A percentile compares a stretch with the other conserved stretches of the same genome.
phyloP scores from a whole-genome alignment of 2,888 invertebrate genomes.

The Brenthis ino region DNA sequence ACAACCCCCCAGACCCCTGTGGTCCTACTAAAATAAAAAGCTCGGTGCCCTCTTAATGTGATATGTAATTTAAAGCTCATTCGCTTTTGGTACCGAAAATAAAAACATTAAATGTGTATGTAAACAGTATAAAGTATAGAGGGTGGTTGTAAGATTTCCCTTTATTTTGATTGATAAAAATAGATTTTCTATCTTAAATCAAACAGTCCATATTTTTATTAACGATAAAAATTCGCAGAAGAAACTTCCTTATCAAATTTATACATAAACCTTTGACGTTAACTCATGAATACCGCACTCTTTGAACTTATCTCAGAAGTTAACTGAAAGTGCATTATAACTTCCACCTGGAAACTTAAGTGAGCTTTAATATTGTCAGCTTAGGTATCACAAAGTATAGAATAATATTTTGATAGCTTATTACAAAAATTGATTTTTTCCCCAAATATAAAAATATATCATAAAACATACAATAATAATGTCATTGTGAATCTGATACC shows the following conservation, averaged over 20 bases:
- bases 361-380: conserved; percentile 45
- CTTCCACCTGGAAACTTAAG: conserved; percentile 46
- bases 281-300: conserved; percentile 36
- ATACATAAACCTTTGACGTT: conserved; percentile 25
- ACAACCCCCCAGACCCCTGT: too few species aligned
- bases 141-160: too few species aligned
- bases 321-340: conserved; percentile 54
- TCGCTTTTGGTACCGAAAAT: too few species aligned
- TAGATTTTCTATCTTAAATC: not conserved
- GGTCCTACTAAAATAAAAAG: too few species aligned
- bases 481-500: not conserved
- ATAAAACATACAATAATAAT: not conserved
- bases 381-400: conserved; percentile 42
- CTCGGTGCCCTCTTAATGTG: too few species aligned
- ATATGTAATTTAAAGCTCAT: too few species aligned
- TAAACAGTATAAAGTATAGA: not conserved
- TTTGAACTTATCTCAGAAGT: conserved; percentile 48
- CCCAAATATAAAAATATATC: not conserved
- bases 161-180: not conserved
- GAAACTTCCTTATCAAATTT: conserved; percentile 18
- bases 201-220: not conserved
- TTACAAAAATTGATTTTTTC: conserved; percentile 32
- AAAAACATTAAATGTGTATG: not conserved
- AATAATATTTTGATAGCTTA: conserved; percentile 41
- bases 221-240: not conserved